A percentile compares a stretch with the other conserved stretches of the same genome.
Evolutionary conservation across 2,888 invertebrate species (phyloP).

Genomic region (Lasioglossum marginatum): DNA sequence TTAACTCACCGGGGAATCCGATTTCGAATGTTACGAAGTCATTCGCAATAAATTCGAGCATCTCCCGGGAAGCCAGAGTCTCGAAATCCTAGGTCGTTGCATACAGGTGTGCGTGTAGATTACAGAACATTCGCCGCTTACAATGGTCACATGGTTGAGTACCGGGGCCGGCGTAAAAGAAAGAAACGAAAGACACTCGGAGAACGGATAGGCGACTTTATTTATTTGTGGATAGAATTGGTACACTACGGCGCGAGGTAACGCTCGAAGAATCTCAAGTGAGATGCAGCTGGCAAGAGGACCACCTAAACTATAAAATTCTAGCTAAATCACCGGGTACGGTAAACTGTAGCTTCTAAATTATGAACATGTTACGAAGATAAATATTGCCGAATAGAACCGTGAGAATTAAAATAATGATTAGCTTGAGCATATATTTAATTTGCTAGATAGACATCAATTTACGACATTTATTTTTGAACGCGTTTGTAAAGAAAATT

Average conservation of each 20-base stretch:
- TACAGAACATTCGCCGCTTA: constrained; percentile 12
- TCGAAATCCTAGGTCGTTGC: constrained; percentile 25
- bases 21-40: constrained; percentile 43
- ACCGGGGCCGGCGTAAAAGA: neutral
- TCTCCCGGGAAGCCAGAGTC: constrained; percentile 8
- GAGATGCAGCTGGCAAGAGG: constrained; percentile 26
- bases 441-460: neutral
- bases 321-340: neutral
- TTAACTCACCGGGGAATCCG: constrained; percentile 31
- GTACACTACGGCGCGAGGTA: constrained; percentile 21
- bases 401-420: neutral
- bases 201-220: constrained; percentile 56
- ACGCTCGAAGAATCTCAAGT: constrained; percentile 59
- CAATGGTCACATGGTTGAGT: constrained; percentile 15
- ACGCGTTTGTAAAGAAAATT: neutral
- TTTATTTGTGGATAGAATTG: constrained; percentile 64
- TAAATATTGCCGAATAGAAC: neutral
- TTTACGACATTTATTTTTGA: neutral
- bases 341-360: neutral
- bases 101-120: constrained; percentile 6
- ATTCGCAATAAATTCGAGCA: constrained; percentile 51
- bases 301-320: neutral
- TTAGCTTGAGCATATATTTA: neutral
- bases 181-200: neutral
- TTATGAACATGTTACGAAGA: neutral